Percentiles rank a stretch among this genome's conserved stretches.
phyloP scores from a whole-genome alignment of 2,888 invertebrate species.

The Cosmorhoe ocellata region DNA sequence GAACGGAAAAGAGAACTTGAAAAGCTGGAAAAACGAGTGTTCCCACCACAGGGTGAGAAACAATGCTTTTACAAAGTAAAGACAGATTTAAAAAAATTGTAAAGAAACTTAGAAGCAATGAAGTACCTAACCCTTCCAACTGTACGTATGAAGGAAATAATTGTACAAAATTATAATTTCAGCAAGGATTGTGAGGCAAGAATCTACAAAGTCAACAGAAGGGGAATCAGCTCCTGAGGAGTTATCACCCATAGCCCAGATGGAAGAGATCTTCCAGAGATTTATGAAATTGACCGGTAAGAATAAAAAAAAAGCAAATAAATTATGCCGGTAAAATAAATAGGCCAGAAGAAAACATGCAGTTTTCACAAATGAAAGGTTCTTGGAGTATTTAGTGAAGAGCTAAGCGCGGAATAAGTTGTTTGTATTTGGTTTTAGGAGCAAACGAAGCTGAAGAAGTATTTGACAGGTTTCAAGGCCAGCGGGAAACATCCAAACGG shows the following conservation, averaged over 20 bases:
- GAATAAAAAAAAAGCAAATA: too few relatives aligned
- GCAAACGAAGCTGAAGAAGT: constrained; percentile 89
- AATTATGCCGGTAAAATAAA: too few relatives aligned
- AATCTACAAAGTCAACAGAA: constrained; percentile 80
- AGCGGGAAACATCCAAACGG: constrained; percentile 87
- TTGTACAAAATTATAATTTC: constrained; percentile 11
- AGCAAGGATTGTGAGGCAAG: constrained; percentile 81
- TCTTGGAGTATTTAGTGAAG: too few relatives aligned
- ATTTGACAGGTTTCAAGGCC: constrained; percentile 87
- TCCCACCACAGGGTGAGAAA: constrained; percentile 79
- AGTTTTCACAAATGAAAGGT: too few relatives aligned
- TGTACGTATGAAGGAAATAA: too few relatives aligned
- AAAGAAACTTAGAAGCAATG: too few relatives aligned
- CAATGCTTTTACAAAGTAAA: background rate
- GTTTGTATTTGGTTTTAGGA: constrained; percentile 63
- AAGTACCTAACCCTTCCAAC: background rate
- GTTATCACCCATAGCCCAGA: constrained; percentile 62
- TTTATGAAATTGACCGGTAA: constrained; percentile 89
- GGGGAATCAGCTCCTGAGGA: constrained; percentile 71
- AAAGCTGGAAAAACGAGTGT: constrained; percentile 89
- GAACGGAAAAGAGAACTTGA: constrained; percentile 88
- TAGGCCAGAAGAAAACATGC: too few relatives aligned
- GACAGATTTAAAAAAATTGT: background rate
- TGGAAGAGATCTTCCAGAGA: constrained; percentile 87
- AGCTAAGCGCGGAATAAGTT: too few relatives aligned